A percentile compares a stretch with the other conserved stretches of the same genome.
Evolutionary conservation across 2,888 invertebrate species (phyloP).

Genomic region (Epirrhoe tristata): DNA sequence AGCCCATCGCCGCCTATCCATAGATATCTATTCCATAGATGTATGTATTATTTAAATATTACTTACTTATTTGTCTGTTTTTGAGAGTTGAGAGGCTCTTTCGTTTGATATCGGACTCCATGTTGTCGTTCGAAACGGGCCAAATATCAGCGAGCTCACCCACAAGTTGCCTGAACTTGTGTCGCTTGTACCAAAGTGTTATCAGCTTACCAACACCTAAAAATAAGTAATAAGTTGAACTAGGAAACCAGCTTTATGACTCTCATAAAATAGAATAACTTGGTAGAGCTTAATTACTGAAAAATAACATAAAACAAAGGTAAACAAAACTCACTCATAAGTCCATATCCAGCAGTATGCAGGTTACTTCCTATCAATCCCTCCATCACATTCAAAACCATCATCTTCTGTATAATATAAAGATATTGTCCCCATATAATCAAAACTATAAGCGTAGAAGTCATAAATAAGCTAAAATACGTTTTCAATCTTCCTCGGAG

Average conservation of each 20-base stretch:
- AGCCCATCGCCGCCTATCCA: no score
- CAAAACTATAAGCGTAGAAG: slow-evolving; percentile 51
- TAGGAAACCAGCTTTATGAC: no score
- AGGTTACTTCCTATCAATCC: slow-evolving; percentile 65
- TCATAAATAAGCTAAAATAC: slow-evolving; percentile 48
- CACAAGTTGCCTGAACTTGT: slow-evolving; percentile 66
- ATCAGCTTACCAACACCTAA: slow-evolving; percentile 67
- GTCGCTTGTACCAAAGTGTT: slow-evolving; percentile 67
- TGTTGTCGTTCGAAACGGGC: slow-evolving; percentile 61
- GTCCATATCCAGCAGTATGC: slow-evolving; percentile 70
- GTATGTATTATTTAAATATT: no score
- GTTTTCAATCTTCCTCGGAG: slow-evolving; percentile 47
- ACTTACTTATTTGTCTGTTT: slow-evolving; percentile 64
- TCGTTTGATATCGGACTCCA: slow-evolving; percentile 61
- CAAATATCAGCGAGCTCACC: slow-evolving; percentile 67
- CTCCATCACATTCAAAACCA: slow-evolving; percentile 55
- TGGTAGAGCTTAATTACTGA: no score
- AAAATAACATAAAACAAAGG: background rate
- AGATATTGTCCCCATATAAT: slow-evolving; percentile 60
- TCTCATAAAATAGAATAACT: no score
- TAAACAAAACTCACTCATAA: slow-evolving; percentile 62
- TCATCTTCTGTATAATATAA: slow-evolving; percentile 55
- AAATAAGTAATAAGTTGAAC: background rate
- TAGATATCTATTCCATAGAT: no score
- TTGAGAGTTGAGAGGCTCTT: slow-evolving; percentile 61